Evolutionary conservation across 2,113 vertebrate species (phyloP).

Genomic region (Eulemur macaco): DNA sequence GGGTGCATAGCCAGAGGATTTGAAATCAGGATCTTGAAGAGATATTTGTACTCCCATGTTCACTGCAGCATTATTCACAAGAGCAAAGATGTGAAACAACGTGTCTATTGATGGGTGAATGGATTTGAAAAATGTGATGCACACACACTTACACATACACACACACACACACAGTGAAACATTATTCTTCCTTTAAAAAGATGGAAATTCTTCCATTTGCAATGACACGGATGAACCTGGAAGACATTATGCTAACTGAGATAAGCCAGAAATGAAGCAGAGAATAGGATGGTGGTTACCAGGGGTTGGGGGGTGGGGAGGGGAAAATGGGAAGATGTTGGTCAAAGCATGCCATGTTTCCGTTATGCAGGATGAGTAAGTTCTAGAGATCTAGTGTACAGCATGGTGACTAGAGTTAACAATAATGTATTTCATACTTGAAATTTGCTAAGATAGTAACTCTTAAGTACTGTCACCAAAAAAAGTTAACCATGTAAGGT

Average conservation of each 20-base stretch:
- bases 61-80: not conserved
- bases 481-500: not conserved
- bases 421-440: not conserved
- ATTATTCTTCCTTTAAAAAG: not conserved
- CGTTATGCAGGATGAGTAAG: too few relatives aligned
- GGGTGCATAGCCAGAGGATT: not conserved
- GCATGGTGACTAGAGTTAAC: too few relatives aligned
- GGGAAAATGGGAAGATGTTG: not conserved
- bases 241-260: not conserved
- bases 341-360: not conserved
- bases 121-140: not conserved
- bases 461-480: not conserved
- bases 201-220: not conserved
- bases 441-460: not conserved
- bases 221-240: not conserved
- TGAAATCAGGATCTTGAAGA: not conserved
- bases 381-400: not conserved
- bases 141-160: not conserved
- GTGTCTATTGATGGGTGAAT: rapidly evolving
- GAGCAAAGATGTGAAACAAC: not conserved
- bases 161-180: not conserved
- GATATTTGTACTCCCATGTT: not conserved
- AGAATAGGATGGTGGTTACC: not conserved
- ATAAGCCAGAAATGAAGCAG: not conserved
- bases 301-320: not conserved